A percentile compares a stretch with the other conserved stretches of the same genome.
Evolutionary conservation across 2,113 vertebrate species (phyloP).

Genomic region (Elanus axillaris): DNA sequence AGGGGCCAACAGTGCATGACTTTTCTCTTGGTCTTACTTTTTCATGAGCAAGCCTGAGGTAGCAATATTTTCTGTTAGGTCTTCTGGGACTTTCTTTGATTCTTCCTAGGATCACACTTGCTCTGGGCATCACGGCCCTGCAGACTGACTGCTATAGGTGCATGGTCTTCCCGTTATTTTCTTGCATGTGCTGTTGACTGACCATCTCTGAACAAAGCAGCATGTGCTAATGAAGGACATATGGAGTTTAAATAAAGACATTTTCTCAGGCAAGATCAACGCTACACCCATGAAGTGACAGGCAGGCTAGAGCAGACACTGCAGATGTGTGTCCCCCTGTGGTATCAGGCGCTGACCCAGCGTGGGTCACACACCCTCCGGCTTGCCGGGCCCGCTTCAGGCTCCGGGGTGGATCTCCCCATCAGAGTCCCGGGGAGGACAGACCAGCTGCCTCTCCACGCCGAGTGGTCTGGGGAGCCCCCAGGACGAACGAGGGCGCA

Average conservation of each 20-base stretch:
- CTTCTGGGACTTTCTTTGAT: background rate
- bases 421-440: background rate
- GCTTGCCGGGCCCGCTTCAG: background rate
- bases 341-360: background rate
- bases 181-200: background rate
- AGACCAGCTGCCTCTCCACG: background rate
- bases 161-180: background rate
- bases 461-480: background rate
- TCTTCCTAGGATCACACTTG: background rate
- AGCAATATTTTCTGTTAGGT: background rate
- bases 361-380: background rate
- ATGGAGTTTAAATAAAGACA: slow-evolving; percentile 34
- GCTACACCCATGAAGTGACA: background rate
- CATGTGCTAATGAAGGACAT: slow-evolving; percentile 18
- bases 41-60: background rate
- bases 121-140: background rate
- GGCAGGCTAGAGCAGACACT: background rate
- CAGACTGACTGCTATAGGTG: background rate
- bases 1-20: background rate
- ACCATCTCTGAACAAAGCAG: background rate
- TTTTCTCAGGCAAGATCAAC: slow-evolving; percentile 43
- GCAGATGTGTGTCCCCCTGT: background rate
- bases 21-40: slow-evolving; percentile 9
- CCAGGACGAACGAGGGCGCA: background rate
- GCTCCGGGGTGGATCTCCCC: background rate